Evolutionary conservation across 2,888 invertebrate genomes (phyloP), one percentile per base, ranked within the genome.

Genomic region (Incurvaria masculella): DNA sequence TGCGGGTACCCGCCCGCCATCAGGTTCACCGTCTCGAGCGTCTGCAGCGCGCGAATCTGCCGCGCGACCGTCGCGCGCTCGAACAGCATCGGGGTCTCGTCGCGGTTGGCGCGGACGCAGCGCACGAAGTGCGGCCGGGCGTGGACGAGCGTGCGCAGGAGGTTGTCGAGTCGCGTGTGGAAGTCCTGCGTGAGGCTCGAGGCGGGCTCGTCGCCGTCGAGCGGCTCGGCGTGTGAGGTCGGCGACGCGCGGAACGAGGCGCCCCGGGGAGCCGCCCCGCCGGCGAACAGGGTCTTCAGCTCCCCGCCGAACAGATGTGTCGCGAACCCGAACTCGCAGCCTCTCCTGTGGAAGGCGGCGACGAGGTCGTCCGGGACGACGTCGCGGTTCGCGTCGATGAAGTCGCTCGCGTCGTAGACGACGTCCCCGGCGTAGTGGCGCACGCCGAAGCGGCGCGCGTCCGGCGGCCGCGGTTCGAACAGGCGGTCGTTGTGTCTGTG

Each of bases 1-100:
- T 97, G 96, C 21, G 96, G 96, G 70, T 91, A 94, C 8, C 95
- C 95, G 61, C 91, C 91, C 14, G 94, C 94, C 95, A 96, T 96
- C 51, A 97, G 76, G 68, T 95, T 94, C 17, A 95, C 94, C 40
- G 96, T 96, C 75, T 97, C 96, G 46, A 96, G 75, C n/a, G 95
- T 88, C 69, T 91, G 90, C 46, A 96, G 80, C 1, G 95, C 92
- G 42, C 95, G 83, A 52, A 96, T 89, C 80, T 97, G 96, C 45
- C 88, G 82, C 59, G 93, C 90, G 21, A 96, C 91, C 1, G 88
- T 84, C 50, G 85, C 82, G 42, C 93, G 83, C 66, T 96, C 95
- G 67, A 95, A 93, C 54, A 87, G 81, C 64, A 88, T 87, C n/a
- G 89, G 83, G 47, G 86, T 85, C 70, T 94, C 94, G 23, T 83